Percentiles rank a stretch among this genome's conserved stretches.
Evolutionary conservation across 2,888 invertebrate genomes (phyloP).

Genomic region (Drosophila villosipedis): DNA sequence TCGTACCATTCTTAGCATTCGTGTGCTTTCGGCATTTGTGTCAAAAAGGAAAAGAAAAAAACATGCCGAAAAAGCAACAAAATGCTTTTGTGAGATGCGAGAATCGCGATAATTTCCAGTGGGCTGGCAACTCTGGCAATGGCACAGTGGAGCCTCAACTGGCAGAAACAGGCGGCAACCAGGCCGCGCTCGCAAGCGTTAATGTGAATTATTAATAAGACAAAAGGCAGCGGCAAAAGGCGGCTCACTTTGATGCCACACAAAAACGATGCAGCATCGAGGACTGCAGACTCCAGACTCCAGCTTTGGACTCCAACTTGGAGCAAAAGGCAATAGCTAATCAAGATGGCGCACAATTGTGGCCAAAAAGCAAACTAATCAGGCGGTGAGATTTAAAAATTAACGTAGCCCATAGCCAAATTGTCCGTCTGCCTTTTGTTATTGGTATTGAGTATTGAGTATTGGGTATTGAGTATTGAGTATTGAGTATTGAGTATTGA

Average conservation of each 20-base stretch:
- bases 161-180: conserved; percentile 68
- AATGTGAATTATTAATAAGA: conserved; percentile 86
- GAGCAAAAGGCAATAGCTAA: conserved; percentile 51
- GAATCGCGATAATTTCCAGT: conserved; percentile 59
- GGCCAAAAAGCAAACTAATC: conserved; percentile 80
- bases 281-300: not conserved
- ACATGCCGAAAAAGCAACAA: conserved; percentile 47
- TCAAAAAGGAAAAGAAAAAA: conserved; percentile 46
- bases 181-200: conserved; percentile 83
- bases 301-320: conserved; percentile 2
- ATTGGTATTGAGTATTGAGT: conserved; percentile 22
- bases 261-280: conserved; percentile 17
- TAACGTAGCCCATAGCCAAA: conserved; percentile 76
- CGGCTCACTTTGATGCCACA: conserved; percentile 74
- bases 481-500: not conserved
- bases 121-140: conserved; percentile 66
- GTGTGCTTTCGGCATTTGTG: conserved; percentile 81
- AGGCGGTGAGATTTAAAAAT: conserved; percentile 85
- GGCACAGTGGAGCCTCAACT: conserved; percentile 10
- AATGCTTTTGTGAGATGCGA: conserved; percentile 48
- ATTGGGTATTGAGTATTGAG: conserved; percentile 10
- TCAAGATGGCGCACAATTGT: conserved; percentile 78
- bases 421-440: conserved; percentile 34
- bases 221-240: conserved; percentile 80
- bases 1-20: conserved; percentile 44